A percentile compares a stretch with the other conserved stretches of the same genome.
Evolutionary conservation across 2,888 invertebrate genomes (phyloP).

Genomic region (Ecdyonurus torrentis): DNA sequence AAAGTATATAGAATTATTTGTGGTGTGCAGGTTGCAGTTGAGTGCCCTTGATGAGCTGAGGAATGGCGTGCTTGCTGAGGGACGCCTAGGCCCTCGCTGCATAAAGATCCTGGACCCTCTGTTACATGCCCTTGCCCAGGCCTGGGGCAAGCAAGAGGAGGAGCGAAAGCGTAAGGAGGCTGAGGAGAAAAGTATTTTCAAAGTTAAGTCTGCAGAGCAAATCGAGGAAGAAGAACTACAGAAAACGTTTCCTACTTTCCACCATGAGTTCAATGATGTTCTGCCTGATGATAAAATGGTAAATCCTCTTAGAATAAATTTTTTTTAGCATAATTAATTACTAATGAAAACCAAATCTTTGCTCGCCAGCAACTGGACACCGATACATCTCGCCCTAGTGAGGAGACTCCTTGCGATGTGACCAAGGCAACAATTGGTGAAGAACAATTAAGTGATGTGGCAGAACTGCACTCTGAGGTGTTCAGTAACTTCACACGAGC

Average conservation of each 20-base stretch:
- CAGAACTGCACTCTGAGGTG: conserved; percentile 41
- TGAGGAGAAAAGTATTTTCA: conserved; percentile 54
- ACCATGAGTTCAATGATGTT: conserved; percentile 32
- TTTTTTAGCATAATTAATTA: too few relatives aligned
- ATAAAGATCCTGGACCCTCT: conserved; percentile 33
- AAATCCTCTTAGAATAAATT: too few relatives aligned
- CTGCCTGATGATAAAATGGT: not conserved
- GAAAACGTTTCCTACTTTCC: conserved; percentile 26
- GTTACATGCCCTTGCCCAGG: conserved; percentile 40
- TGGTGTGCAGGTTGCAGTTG: conserved; percentile 45
- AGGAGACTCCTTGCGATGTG: not conserved
- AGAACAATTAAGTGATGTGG: conserved; percentile 40
- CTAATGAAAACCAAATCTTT: too few relatives aligned
- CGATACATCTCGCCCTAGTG: too few relatives aligned
- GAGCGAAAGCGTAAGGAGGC: conserved; percentile 44
- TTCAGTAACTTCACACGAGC: conserved; percentile 20
- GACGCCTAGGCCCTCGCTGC: conserved; percentile 15
- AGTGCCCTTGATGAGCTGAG: conserved; percentile 50
- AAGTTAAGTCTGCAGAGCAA: conserved; percentile 44
- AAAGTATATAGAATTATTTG: too few relatives aligned
- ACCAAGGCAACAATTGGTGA: conserved; percentile 18
- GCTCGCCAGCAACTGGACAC: too few relatives aligned
- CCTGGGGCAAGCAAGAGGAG: conserved; percentile 63
- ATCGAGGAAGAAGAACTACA: conserved; percentile 47
- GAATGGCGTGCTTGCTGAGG: conserved; percentile 41